These are phyloP conservation scores for Hypanus sabinus DNA, from an alignment of 2,113 vertebrate species.

Conservation along the genomic window DNA sequence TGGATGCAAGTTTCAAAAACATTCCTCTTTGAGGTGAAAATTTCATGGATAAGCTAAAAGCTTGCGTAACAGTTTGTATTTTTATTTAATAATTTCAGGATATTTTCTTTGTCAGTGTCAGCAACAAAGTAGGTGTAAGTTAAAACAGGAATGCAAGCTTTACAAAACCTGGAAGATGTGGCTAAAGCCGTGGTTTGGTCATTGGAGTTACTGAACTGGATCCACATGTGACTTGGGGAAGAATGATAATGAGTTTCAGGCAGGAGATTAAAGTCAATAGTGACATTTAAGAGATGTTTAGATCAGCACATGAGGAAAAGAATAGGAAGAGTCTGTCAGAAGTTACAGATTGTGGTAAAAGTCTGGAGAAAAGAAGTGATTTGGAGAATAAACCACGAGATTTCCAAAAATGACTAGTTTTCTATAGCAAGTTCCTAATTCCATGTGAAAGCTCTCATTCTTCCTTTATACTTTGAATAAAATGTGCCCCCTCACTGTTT, in stretches of 20 bases:
- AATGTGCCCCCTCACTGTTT: no score
- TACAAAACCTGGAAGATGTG: not conserved
- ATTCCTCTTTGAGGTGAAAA: not conserved
- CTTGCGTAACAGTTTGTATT: not conserved
- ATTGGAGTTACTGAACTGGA: not conserved
- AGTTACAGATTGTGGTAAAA: no score
- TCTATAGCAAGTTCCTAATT: not conserved
- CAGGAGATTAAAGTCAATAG: not conserved
- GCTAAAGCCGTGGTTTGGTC: not conserved
- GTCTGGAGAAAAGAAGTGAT: not conserved
- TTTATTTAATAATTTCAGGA: not conserved
- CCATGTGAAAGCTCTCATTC: not conserved
- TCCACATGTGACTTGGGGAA: not conserved
- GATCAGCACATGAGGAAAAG: no score
- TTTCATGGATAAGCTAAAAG: not conserved
- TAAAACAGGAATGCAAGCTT: not conserved
- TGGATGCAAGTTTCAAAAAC: not conserved
- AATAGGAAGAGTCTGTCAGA: no score
- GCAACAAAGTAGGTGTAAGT: not conserved
- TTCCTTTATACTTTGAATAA: no score
- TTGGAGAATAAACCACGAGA: not conserved
- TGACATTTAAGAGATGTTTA: no score
- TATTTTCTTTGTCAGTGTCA: not conserved
- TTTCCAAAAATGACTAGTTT: not conserved
- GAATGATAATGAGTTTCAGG: not conserved